Conservation (phyloP, 2,797 vertebrate species). For the Huso huso region DNA sequence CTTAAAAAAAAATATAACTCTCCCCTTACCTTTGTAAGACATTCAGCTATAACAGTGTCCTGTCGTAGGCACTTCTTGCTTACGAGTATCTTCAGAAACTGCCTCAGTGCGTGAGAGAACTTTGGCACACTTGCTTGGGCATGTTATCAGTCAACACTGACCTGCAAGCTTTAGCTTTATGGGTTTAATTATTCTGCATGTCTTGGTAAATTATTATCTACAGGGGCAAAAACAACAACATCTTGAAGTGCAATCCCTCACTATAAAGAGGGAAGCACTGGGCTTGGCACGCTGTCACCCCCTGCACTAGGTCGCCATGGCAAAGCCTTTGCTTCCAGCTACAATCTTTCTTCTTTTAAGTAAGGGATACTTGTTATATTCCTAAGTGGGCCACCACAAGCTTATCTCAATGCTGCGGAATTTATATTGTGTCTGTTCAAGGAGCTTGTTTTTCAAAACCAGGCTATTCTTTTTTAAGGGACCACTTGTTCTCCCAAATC, state of each 20-base stretch:
- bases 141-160: conserved; percentile 10
- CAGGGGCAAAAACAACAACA: conserved; percentile 21
- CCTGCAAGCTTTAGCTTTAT: background rate
- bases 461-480: too few species aligned
- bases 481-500: too few species aligned
- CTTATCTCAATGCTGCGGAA: background rate
- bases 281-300: conserved; percentile 16
- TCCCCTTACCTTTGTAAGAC: conserved; percentile 14
- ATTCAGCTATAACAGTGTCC: background rate
- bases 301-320: conserved; percentile 22
- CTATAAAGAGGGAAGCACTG: conserved; percentile 10
- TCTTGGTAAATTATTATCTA: conserved; percentile 26
- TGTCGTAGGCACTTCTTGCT: background rate
- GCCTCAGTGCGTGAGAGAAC: background rate
- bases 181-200: conserved; percentile 17
- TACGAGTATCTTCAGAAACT: background rate
- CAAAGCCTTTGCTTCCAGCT: conserved; percentile 9
- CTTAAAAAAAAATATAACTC: conserved; percentile 1
- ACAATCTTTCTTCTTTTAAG: background rate
- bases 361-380: background rate
- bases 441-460: too few species aligned
- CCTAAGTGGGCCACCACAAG: background rate
- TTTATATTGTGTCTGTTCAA: too few species aligned
- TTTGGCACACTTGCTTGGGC: background rate
- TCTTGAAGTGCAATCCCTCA: conserved; percentile 17